Evolutionary conservation across 2,113 vertebrate genomes (phyloP).

Genomic region (Pavo muticus): DNA sequence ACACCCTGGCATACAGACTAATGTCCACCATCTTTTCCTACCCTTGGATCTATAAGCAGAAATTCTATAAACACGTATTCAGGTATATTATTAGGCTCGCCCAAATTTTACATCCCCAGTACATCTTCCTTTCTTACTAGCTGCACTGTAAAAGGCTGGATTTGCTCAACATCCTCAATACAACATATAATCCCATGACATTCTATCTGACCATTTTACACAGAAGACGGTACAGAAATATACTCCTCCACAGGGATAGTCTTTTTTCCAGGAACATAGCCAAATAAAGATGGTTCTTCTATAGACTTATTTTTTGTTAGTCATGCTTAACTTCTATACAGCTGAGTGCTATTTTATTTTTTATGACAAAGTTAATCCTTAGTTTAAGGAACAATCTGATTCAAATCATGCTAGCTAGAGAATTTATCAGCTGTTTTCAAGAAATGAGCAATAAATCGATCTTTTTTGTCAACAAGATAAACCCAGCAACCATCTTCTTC

Average conservation of each 20-base stretch:
- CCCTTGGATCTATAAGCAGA: neutral
- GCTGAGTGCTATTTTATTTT: neutral
- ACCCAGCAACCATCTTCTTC: neutral
- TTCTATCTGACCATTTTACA: neutral
- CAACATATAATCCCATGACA: neutral
- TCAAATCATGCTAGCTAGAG: neutral
- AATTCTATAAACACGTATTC: neutral
- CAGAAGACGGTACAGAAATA: neutral
- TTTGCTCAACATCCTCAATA: neutral
- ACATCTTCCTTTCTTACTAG: neutral
- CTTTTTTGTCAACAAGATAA: neutral
- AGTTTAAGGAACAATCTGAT: neutral
- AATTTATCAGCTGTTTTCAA: neutral
- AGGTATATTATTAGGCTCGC: neutral
- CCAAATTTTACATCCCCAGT: neutral
- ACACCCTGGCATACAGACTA: neutral
- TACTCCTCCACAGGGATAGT: neutral
- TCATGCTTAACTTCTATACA: neutral
- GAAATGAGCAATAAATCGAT: neutral
- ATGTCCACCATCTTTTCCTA: neutral
- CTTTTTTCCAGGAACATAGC: constrained; percentile 4
- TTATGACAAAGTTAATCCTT: neutral
- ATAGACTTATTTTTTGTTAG: neutral
- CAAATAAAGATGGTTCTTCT: neutral
- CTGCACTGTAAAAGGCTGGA: neutral